Evolutionary conservation across 2,113 vertebrate genomes (phyloP), one percentile per base, ranked within the genome.

Genomic region (Ondatra zibethicus): DNA sequence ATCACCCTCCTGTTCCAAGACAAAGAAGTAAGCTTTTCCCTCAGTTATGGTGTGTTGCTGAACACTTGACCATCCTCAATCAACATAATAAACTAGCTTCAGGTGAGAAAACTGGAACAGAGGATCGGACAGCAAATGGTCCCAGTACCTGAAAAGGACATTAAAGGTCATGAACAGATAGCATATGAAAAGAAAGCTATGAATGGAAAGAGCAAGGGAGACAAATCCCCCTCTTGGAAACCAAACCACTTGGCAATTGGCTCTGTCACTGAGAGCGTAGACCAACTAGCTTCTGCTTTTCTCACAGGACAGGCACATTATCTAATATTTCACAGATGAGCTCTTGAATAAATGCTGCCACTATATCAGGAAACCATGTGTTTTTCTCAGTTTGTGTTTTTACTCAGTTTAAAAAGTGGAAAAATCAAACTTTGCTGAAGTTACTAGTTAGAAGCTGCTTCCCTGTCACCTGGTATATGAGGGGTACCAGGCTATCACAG

Each of bases 161-260:
- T 29, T 31, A 25, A 47, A 36, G 31, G 9, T 33, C 42, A 21
- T 10, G 70, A 76, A 12, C 73, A 23, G 29, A 42, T 1, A 47
- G 31, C 3, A 3, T 0, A 33, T 33, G n/a, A 2, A 16, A 4
- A 61, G n/a, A 39, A 50, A 17, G 1, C 11, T 31, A 16, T 58
- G 50, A 29, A 25, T 61, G 7, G n/a, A 47, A 58, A 91, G 23
- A 70, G 31, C 12, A 3, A 68, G 12, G 21, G n/a, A 91, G 47
- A n/a, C 25, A 3, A n/a, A 23, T 21, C 29, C 14, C 21, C 5
- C 10, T 55, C 52, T 16, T 47, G 31, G 61, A 86, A 77, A 94
- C 3, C n/a, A 68, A 94, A 23, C 16, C 27, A 27, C 21, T 17
- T 68, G 55, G 73, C 33, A n/a, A 45, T 16, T 33, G 36, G 14